A percentile compares a stretch with the other conserved stretches of the same genome.
phyloP scores from a whole-genome alignment of 2,113 vertebrate species.

The Orthonyx spaldingii region DNA sequence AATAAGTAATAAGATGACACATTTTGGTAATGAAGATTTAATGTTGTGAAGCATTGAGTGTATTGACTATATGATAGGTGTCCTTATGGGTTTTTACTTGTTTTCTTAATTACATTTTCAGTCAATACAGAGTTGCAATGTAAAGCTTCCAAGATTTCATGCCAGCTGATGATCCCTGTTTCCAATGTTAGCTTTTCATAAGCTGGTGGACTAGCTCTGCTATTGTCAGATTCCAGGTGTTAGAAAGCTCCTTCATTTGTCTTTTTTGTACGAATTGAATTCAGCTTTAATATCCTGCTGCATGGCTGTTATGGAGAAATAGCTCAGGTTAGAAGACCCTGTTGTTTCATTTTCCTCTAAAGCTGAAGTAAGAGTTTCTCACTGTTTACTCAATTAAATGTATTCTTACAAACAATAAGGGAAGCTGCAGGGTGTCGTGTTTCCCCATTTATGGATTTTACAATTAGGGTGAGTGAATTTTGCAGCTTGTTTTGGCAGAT shows the following conservation, averaged over 20 bases:
- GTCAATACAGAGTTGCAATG: background rate
- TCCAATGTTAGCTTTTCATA: background rate
- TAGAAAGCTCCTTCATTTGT: background rate
- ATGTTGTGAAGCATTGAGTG: background rate
- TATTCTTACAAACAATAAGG: background rate
- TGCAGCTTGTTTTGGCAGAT: background rate
- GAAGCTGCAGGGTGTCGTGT: background rate
- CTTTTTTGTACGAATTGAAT: conserved; percentile 1
- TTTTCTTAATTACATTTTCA: background rate
- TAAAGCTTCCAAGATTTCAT: background rate
- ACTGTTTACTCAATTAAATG: background rate
- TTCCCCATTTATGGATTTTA: conserved; percentile 34
- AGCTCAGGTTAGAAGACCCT: background rate
- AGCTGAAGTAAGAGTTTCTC: conserved; percentile 4
- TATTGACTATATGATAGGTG: background rate
- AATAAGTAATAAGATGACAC: background rate
- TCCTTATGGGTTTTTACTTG: background rate
- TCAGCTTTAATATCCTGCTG: background rate
- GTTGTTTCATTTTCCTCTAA: conserved; percentile 18
- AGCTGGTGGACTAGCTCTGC: background rate
- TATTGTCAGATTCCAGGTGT: background rate
- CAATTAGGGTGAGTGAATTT: conserved; percentile 6
- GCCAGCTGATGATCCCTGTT: background rate
- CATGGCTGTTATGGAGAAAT: background rate
- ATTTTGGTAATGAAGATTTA: background rate